Evolutionary conservation across 92 coral and sea anemone species (phyloP).

Genomic region (Bergia puertoricense): DNA sequence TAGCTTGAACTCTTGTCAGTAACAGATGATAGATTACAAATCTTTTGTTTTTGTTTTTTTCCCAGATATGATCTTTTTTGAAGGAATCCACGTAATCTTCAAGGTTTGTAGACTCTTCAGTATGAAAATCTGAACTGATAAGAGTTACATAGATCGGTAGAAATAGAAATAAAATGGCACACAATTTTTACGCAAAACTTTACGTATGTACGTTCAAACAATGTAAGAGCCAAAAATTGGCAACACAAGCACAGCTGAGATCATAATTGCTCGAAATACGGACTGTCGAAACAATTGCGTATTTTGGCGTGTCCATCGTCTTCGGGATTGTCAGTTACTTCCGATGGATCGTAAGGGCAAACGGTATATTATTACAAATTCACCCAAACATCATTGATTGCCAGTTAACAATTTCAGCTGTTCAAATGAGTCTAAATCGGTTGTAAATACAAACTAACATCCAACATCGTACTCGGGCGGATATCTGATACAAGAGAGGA

Average conservation of each 20-base stretch:
- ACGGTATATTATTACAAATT: too few relatives aligned
- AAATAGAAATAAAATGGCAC: not conserved
- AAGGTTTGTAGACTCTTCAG: conserved; percentile 65
- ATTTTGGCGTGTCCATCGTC: not conserved
- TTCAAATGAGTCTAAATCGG: too few relatives aligned
- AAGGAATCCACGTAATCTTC: conserved; percentile 85
- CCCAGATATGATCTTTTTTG: conserved; percentile 85
- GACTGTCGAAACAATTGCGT: too few relatives aligned
- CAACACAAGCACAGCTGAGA: not conserved
- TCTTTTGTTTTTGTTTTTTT: conserved; percentile 24
- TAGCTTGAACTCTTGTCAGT: not conserved
- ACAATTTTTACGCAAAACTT: not conserved
- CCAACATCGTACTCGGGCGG: too few relatives aligned
- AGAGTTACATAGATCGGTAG: not conserved
- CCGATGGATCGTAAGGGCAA: too few relatives aligned
- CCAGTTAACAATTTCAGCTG: too few relatives aligned
- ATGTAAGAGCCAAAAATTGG: not conserved
- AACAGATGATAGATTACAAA: not conserved
- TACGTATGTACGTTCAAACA: not conserved
- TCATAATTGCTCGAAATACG: too few relatives aligned
- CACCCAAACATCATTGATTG: too few relatives aligned
- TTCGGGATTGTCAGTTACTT: not conserved
- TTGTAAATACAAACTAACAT: too few relatives aligned
- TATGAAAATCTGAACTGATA: not conserved
- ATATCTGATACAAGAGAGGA: too few relatives aligned